These are phyloP conservation scores for Xestia ashworthii DNA, from an alignment of 2,888 invertebrate species.

Conservation along the genomic window DNA sequence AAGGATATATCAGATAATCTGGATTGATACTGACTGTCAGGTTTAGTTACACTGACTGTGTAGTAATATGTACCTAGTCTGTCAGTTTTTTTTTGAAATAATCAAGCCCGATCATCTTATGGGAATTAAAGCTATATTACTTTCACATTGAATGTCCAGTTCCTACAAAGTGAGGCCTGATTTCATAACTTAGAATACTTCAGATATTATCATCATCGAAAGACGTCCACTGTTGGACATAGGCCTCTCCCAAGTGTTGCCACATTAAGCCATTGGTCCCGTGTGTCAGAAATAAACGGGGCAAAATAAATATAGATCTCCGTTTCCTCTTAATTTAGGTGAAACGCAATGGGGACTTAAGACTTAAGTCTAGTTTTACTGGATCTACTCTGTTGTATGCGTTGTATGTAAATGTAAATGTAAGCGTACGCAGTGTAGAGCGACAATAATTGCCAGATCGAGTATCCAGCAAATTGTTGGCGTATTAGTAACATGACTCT, in stretches of 20 bases:
- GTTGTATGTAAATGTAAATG: background rate
- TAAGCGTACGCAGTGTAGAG: slow-evolving; percentile 9
- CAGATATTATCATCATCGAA: too few species aligned
- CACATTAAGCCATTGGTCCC: too few species aligned
- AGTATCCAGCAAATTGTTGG: slow-evolving; percentile 11
- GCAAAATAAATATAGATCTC: background rate
- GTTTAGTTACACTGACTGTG: too few species aligned
- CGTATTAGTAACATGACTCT: slow-evolving; percentile 16
- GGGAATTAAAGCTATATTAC: too few species aligned
- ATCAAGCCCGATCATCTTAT: too few species aligned
- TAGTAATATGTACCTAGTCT: background rate
- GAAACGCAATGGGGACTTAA: background rate
- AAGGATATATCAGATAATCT: background rate
- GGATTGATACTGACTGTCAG: background rate
- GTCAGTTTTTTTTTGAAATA: background rate
- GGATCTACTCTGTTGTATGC: background rate
- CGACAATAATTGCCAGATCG: slow-evolving; percentile 21
- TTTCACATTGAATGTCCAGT: background rate
- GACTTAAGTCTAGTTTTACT: background rate
- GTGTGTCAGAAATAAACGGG: too few species aligned
- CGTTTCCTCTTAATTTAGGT: background rate
- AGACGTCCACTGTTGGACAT: too few species aligned
- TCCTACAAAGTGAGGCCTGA: background rate
- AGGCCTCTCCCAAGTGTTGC: too few species aligned
- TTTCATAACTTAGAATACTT: background rate